Base-by-base conservation (phyloP, 2,888 invertebrate species). In the Drepanosiphum platanoidis region DNA sequence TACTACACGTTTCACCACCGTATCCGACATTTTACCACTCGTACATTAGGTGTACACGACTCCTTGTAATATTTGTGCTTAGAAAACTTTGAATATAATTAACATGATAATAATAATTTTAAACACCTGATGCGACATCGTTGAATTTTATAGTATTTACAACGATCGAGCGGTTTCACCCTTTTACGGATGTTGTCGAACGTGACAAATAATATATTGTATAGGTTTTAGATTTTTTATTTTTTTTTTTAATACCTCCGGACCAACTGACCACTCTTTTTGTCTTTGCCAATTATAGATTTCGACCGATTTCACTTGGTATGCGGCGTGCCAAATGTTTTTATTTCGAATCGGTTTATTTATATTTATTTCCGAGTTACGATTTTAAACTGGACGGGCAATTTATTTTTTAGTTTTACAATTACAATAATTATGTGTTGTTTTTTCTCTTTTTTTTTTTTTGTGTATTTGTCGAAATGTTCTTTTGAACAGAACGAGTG, bases 71-170 rank as follows among this genome's bases (percentile, higher is more conserved):
- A 72, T 30, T 42, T 72, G n/a, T n/a, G 72, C 30, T 15, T 36
- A 1, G 27, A 42, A 46, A 72, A 72, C 72, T 72, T 72, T 72
- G 36, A 42, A 42, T 72, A 42, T 42, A 72, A 72, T 72, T 72
- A 72, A 42, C 30, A 30, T 72, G 30, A 72, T 42, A 52, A 52
- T 52, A 52, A 52, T 52, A 42, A 46, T 46, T 46, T 30, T 30
- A 42, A 72, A 46, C 42, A 72, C 42, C 42, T 46, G 42, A 39
- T 30, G 72, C 30, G 27, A 27, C 32, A 22, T n/a, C 3, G 27
- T 61, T 3, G 7, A 61, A n/a, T n/a, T 1, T 61, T 61, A 3
- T n/a, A n/a, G n/a, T n/a, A n/a, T n/a, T n/a, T n/a, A n/a, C n/a
- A n/a, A n/a, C n/a, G n/a, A n/a, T n/a, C n/a, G n/a, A n/a, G n/a